Evolutionary conservation across 2,888 invertebrate species (phyloP).

Genomic region (Melikaiella ostensackeni): DNA sequence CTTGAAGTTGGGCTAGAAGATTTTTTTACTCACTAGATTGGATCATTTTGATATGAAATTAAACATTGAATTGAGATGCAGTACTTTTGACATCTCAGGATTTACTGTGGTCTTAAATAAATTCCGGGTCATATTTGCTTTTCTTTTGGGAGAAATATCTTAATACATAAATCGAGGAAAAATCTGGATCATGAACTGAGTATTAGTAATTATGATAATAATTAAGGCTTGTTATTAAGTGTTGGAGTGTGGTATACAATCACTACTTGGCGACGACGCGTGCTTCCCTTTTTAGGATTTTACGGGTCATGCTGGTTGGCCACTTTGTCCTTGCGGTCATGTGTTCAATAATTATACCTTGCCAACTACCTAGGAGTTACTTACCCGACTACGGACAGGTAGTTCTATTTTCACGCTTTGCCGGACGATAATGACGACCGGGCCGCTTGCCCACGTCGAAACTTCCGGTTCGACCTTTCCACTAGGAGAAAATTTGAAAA

Average conservation of each 20-base stretch:
- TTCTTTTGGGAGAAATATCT: too few relatives aligned
- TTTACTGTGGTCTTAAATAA: too few relatives aligned
- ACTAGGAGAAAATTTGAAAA: background rate
- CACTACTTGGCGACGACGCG: conserved; percentile 26
- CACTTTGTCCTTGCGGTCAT: conserved; percentile 23
- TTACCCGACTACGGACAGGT: background rate
- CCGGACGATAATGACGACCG: conserved; percentile 28
- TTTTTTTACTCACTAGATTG: too few relatives aligned
- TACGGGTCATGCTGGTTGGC: conserved; percentile 29
- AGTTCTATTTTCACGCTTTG: conserved; percentile 37
- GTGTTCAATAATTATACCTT: conserved; percentile 27
- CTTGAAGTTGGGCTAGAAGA: too few relatives aligned
- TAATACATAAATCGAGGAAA: background rate
- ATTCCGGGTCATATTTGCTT: too few relatives aligned
- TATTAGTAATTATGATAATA: too few relatives aligned
- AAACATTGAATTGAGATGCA: too few relatives aligned
- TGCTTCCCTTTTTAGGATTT: conserved; percentile 32
- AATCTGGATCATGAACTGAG: background rate
- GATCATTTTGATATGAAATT: too few relatives aligned
- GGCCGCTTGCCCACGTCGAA: background rate
- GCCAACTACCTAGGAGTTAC: conserved; percentile 24
- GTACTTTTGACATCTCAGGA: too few relatives aligned
- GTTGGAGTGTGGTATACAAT: background rate
- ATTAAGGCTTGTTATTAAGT: conserved; percentile 3
- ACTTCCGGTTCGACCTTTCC: conserved; percentile 26